These are phyloP conservation scores for Dicyrtoma fusca DNA, from an alignment of 2,888 invertebrate species.

Conservation along the genomic window DNA sequence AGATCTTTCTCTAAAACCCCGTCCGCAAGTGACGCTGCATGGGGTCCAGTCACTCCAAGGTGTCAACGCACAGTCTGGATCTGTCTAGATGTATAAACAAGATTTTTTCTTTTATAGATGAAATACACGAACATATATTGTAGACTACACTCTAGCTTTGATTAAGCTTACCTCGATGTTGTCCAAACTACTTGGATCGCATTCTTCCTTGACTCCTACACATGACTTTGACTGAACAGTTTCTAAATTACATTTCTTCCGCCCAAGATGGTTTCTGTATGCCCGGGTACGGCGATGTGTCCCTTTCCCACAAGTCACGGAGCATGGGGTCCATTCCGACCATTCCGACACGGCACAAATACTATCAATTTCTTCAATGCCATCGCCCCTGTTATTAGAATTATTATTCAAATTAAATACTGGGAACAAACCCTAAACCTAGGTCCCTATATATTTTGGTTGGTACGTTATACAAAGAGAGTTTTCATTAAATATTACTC, in stretches of 20 bases:
- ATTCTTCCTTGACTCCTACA: conserved; percentile 63
- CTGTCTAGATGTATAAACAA: conserved; percentile 23
- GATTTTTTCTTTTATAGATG: neutral
- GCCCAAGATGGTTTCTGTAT: conserved; percentile 74
- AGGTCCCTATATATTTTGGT: too few species aligned
- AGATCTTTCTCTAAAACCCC: conserved; percentile 70
- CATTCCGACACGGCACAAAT: conserved; percentile 73
- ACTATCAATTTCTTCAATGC: conserved; percentile 59
- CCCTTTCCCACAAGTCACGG: conserved; percentile 80
- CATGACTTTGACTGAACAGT: conserved; percentile 80
- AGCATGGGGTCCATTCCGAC: conserved; percentile 84
- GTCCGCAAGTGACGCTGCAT: conserved; percentile 85
- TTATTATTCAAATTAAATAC: neutral
- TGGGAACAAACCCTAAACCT: too few species aligned
- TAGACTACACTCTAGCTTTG: neutral
- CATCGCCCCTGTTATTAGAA: conserved; percentile 32
- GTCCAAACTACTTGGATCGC: conserved; percentile 45
- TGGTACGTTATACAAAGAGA: too few species aligned
- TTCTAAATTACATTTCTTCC: conserved; percentile 78
- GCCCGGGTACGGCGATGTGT: conserved; percentile 74
- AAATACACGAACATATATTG: neutral
- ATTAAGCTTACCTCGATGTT: neutral
- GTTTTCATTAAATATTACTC: conserved; percentile 32
- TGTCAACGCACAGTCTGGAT: conserved; percentile 68
- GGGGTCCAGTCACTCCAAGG: conserved; percentile 92